These are phyloP conservation scores for Ochropleura leucogaster DNA, from an alignment of 2,888 invertebrate species.

Conservation along the genomic window DNA sequence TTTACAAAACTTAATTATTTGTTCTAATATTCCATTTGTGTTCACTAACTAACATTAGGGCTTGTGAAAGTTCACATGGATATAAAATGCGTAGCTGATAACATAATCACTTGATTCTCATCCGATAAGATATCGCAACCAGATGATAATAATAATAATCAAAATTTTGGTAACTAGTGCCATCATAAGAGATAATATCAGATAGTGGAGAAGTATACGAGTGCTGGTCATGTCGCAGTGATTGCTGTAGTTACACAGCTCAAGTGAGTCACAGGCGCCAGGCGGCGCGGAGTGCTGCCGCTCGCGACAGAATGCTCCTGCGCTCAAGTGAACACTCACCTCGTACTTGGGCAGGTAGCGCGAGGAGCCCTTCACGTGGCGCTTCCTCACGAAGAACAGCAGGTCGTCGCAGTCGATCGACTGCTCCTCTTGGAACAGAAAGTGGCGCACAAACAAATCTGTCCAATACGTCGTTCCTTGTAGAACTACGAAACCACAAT, in stretches of 20 bases:
- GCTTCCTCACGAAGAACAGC: constrained; percentile 98
- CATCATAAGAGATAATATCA: constrained; percentile 8
- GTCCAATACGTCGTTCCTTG: constrained; percentile 99
- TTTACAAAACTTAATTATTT: constrained; percentile 1
- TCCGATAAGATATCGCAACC: constrained; percentile 31
- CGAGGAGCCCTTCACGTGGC: constrained; percentile 96
- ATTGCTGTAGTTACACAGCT: not conserved
- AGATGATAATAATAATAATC: constrained; percentile 28
- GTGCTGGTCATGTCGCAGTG: constrained; percentile 4
- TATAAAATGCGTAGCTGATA: constrained; percentile 10
- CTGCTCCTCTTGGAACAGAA: constrained; percentile 96
- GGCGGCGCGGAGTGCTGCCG: not conserved
- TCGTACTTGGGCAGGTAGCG: constrained; percentile 97
- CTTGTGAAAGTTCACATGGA: not conserved
- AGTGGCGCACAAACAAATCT: constrained; percentile 97
- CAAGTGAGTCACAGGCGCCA: not conserved
- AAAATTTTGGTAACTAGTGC: constrained; percentile 13
- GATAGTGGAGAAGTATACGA: constrained; percentile 9
- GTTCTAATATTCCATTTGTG: not conserved
- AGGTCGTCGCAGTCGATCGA: constrained; percentile 98
- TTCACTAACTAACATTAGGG: not conserved
- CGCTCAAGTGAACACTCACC: constrained; percentile 86
- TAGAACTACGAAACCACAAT: constrained; percentile 97
- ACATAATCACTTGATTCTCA: constrained; percentile 26
- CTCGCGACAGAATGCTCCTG: not conserved